Evolutionary conservation across 2,113 vertebrate genomes (phyloP).

Genomic region (Stigmatopora nigra): DNA sequence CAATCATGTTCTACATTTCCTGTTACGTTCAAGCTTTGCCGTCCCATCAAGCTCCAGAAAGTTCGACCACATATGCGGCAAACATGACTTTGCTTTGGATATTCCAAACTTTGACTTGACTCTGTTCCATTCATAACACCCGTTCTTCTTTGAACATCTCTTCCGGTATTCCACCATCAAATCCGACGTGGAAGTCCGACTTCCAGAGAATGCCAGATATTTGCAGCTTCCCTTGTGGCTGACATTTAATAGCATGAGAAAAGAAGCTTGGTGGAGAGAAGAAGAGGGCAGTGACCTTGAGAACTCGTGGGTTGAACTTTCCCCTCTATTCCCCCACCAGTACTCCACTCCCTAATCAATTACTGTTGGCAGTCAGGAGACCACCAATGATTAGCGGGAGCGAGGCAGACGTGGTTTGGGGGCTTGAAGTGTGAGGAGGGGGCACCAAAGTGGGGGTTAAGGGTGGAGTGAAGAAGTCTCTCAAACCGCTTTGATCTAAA

Average conservation of each 20-base stretch:
- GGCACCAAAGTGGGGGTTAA: conserved; percentile 19
- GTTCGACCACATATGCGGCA: conserved; percentile 20
- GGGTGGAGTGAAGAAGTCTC: conserved; percentile 30
- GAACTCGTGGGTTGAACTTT: conserved; percentile 65
- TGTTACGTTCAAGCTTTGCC: conserved; percentile 58
- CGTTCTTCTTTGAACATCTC: conserved; percentile 5
- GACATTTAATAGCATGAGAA: conserved; percentile 69
- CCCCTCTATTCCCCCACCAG: conserved; percentile 46
- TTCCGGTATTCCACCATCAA: conserved; percentile 57
- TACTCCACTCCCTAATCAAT: conserved; percentile 70
- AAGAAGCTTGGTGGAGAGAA: conserved; percentile 38
- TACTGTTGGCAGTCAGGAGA: conserved; percentile 70
- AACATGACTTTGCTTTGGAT: conserved; percentile 46
- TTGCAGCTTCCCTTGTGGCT: conserved; percentile 55
- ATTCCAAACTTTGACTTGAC: conserved; percentile 49
- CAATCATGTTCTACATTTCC: conserved; percentile 71
- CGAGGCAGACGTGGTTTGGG: conserved; percentile 49
- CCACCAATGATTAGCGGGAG: conserved; percentile 72
- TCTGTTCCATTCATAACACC: conserved; percentile 40
- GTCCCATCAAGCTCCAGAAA: conserved; percentile 21
- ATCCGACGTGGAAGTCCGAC: conserved; percentile 42
- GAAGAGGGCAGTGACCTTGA: conserved; percentile 64
- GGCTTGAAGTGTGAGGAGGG: conserved; percentile 31
- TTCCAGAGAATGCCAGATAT: conserved; percentile 54
- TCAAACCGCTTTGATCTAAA: conserved; percentile 61